Base-by-base conservation (phyloP, 2,113 vertebrate genomes). In the Hippocampus abdominalis region DNA sequence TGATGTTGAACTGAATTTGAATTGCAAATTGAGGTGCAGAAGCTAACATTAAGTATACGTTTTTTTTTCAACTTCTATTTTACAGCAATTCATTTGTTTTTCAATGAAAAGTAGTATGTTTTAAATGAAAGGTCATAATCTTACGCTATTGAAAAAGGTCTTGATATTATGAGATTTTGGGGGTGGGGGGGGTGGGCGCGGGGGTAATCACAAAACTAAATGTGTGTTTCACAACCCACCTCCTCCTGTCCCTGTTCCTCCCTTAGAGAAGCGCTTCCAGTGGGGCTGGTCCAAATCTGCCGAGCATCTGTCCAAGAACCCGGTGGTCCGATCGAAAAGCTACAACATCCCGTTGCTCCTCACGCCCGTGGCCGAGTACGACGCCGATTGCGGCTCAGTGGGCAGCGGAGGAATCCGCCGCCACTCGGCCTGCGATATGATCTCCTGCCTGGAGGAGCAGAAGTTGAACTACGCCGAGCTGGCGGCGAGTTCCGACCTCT, bases 361-460 rank as follows among this genome's bases (percentile, higher is more conserved):
- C 86, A 98, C 95, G 0, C 97, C 97, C 0, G 96, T 98, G 77
- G 96, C 93, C 0, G 97, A 99, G 89, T 98, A 96, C 0, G 97
- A 99, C 79, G 90, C 91, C 0, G 97, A 99, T 83, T 86, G 86
- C 63, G 79, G 91, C 80, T 93, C 92, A 0, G 84, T 91, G 53
- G 89, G 94, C 68, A 72, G 93, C 0, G 91, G 91, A 70, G 86
- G 96, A 78, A 92, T 96, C 79, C 94, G 96, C 11, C 90, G 96
- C 44, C 97, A 98, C 89, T 99, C 97, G 0, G 94, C 97, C 25
- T 98, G 95, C 0, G 97, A 97, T 88, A 96, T 99, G 85, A 96
- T 93, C 15, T 94, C 95, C 51, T 96, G 94, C 88, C 71, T 94
- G 1, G 95, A 96, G 81, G 89, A 95, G 53, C 94, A 93, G 79